Conservation (phyloP, 2,888 invertebrate genomes). For the Mesorhabditis belari region DNA sequence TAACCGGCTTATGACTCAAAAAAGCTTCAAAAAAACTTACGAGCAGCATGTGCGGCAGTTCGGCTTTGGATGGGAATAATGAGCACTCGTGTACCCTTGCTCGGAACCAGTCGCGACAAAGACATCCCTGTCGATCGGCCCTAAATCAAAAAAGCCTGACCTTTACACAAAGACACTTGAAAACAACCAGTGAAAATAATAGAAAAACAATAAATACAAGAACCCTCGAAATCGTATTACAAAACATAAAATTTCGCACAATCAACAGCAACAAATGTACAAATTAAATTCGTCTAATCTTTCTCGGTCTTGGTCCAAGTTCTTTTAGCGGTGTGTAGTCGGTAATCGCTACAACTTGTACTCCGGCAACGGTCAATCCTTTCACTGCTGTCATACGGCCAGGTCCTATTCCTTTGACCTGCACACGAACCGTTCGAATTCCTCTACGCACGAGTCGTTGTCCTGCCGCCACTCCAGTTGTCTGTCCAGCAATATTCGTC, state of each 20-base stretch:
- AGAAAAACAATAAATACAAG: too few relatives aligned
- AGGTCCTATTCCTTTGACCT: conserved; percentile 55
- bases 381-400: conserved; percentile 73
- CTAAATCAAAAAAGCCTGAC: background rate
- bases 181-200: too few relatives aligned
- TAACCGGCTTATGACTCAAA: background rate
- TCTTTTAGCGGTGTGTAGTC: conserved; percentile 77
- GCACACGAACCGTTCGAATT: conserved; percentile 50
- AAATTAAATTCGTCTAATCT: conserved; percentile 77
- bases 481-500: conserved; percentile 87
- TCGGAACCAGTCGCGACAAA: background rate
- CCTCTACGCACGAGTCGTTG: conserved; percentile 53
- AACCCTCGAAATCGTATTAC: too few relatives aligned
- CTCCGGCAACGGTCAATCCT: conserved; percentile 82
- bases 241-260: too few relatives aligned
- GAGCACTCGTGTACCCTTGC: background rate
- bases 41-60: background rate
- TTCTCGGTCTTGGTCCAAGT: conserved; percentile 72
- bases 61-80: background rate
- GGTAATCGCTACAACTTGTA: conserved; percentile 84
- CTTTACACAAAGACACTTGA: too few relatives aligned
- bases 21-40: background rate
- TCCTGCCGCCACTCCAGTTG: conserved; percentile 76
- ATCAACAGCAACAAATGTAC: too few relatives aligned
- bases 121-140: background rate